Percentiles rank a stretch among this genome's conserved stretches.
Conservation (phyloP, 2,113 vertebrate genomes). For the Pollimyrus isidori region DNA sequence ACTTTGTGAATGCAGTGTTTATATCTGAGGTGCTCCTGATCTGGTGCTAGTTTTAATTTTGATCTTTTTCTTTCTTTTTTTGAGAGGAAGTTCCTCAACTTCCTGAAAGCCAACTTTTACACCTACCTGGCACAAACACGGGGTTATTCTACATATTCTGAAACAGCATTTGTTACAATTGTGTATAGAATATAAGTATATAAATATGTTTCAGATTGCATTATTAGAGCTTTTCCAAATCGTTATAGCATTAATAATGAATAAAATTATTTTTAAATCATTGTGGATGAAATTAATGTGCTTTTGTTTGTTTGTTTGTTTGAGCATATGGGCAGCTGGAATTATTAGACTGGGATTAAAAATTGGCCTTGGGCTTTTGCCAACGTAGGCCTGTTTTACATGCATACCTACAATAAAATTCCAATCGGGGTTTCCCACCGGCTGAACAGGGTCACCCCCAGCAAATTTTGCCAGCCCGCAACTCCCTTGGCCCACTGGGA, state of each 20-base stretch:
- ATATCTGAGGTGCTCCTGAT: not conserved
- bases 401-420: not conserved
- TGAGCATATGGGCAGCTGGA: not conserved
- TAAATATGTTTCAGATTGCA: not conserved
- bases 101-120: not conserved
- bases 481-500: not conserved
- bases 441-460: not conserved
- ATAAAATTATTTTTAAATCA: not conserved
- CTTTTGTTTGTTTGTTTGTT: not conserved
- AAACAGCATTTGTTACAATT: not conserved
- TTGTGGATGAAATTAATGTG: not conserved
- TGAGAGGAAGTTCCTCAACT: not conserved
- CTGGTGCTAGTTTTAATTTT: not conserved
- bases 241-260: not conserved
- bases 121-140: not conserved
- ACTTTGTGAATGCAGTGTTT: not conserved
- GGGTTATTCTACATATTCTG: not conserved
- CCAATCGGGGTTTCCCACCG: not conserved
- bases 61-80: not conserved
- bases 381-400: not conserved
- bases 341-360: not conserved
- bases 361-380: not conserved
- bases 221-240: not conserved
- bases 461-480: not conserved
- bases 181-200: not conserved